Base-by-base conservation (phyloP, 2,888 invertebrate genomes). In the Coelogynopora nodosa region DNA sequence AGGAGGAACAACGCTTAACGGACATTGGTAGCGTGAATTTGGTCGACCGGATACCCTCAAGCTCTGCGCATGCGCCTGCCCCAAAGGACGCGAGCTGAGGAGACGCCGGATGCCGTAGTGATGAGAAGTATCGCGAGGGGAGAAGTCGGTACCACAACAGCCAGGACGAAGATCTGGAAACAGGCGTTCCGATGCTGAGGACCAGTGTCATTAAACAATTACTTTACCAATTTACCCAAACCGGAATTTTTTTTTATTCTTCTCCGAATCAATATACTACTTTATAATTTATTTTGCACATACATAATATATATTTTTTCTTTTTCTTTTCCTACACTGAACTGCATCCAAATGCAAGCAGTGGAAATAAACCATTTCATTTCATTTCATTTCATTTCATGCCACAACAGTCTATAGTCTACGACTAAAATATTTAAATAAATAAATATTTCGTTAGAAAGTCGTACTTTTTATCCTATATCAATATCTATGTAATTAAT, bases 111-210 rank as follows among this genome's bases (percentile, higher is more conserved):
- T 13, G 74, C 74, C 18, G 74, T 74, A 74, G 18, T 74, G 74
- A 74, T 26, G 74, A 74, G 74, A 74, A 74, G 74, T 26, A 74
- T 74, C 74, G 27, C 74, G 74, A 74, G 74, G 74, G 74, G 74
- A 74, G 74, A 74, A 74, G 74, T 74, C 74, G 74, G 74, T 74
- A 74, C 74, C 74, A 74, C 74, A 74, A 74, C 74, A 74, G 74
- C 74, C 74, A 74, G 74, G 5, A 49, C 5, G 27, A 74, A 74
- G 74, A 74, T 74, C 23, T 10, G 74, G 74, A 74, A 74, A 74
- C 74, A 74, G 74, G 74, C 74, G 74, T 74, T 74, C 74, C 74
- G 74, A 26, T 74, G 74, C 74, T 74, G 27, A 26, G 74, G 74
- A 74, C 74, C 74, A 74, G 74, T 26, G 74, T 23, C 74, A 74